A percentile compares a stretch with the other conserved stretches of the same genome.
Evolutionary conservation across 2,113 vertebrate species (phyloP).

Genomic region (Pelodiscus sinensis): DNA sequence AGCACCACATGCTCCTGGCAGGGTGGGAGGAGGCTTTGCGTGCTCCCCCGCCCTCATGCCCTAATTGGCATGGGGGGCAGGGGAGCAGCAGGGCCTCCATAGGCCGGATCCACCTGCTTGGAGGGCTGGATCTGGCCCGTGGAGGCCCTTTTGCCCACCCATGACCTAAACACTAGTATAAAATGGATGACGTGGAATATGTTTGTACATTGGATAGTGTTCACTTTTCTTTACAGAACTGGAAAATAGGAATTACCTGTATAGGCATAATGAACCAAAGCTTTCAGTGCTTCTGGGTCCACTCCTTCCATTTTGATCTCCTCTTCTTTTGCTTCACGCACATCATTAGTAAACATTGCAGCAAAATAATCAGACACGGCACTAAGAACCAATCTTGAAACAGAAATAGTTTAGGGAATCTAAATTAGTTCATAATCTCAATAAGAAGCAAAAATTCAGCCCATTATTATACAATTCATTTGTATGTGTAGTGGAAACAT

Average conservation of each 20-base stretch:
- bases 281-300: conserved; percentile 91
- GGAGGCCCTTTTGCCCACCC: too few relatives aligned
- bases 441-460: neutral
- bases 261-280: conserved; percentile 95
- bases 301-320: conserved; percentile 98
- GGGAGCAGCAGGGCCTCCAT: too few relatives aligned
- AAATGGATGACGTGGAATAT: neutral
- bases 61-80: too few relatives aligned
- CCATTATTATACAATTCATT: neutral
- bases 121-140: too few relatives aligned
- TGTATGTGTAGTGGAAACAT: rapidly evolving
- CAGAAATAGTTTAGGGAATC: neutral
- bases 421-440: neutral
- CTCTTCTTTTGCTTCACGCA: conserved; percentile 94
- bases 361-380: conserved; percentile 97
- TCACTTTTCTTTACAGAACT: neutral
- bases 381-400: conserved; percentile 91
- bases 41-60: too few relatives aligned
- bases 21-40: too few relatives aligned
- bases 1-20: too few relatives aligned
- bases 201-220: neutral
- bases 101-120: too few relatives aligned
- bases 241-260: conserved; percentile 83
- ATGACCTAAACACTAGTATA: neutral
- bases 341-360: conserved; percentile 97